A percentile compares a stretch with the other conserved stretches of the same genome.
Evolutionary conservation across 1,140 invertebrate genomes (phyloP).

Genomic region (Cyclargus thomasi): DNA sequence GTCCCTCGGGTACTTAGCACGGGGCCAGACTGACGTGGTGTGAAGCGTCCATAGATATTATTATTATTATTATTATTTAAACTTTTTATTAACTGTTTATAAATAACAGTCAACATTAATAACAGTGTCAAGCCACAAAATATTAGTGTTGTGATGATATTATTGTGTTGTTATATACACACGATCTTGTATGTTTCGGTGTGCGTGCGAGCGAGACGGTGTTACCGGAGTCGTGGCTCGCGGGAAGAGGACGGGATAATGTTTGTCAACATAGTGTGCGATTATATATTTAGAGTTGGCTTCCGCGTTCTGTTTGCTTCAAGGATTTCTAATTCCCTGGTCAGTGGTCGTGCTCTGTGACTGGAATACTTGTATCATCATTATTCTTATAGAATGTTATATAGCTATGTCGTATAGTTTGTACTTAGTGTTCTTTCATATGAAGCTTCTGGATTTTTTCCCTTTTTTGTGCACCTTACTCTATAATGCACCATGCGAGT

Average conservation of each 20-base stretch:
- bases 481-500: no score
- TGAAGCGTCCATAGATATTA: no score
- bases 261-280: conserved; percentile 47
- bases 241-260: conserved; percentile 32
- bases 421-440: neutral
- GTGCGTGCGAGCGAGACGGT: conserved; percentile 28
- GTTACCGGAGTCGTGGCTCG: neutral
- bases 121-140: neutral
- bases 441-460: no score
- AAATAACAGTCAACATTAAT: neutral
- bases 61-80: no score
- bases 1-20: no score
- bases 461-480: no score
- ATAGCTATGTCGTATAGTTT: neutral
- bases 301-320: conserved; percentile 36
- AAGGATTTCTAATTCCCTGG: conserved; percentile 22
- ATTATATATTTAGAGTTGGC: conserved; percentile 41
- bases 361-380: neutral
- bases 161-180: neutral
- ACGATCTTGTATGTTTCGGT: neutral
- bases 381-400: no score
- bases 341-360: conserved; percentile 2
- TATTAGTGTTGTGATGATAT: neutral
- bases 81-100: no score
- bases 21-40: no score